Conservation (phyloP, 1,140 invertebrate species). For the Drosophila biarmipes region DNA sequence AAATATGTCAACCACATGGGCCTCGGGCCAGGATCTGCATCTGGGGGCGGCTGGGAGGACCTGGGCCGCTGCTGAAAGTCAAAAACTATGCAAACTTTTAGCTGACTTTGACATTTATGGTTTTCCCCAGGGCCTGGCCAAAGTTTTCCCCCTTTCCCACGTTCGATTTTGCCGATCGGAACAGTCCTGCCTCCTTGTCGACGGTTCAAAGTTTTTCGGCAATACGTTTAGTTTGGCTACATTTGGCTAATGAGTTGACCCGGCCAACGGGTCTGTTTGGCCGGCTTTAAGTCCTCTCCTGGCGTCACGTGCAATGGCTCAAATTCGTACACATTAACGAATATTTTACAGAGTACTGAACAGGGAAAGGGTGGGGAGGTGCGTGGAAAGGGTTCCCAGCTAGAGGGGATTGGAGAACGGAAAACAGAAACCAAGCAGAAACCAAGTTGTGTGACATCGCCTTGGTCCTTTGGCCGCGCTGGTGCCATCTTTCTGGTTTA, state of each 20-base stretch:
- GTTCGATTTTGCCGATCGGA: slow-evolving; percentile 67
- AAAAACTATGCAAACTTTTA: slow-evolving; percentile 83
- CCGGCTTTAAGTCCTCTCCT: slow-evolving; percentile 22
- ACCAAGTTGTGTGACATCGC: slow-evolving; percentile 71
- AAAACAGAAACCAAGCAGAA: slow-evolving; percentile 57
- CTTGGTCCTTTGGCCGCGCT: slow-evolving; percentile 66
- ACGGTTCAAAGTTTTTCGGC: slow-evolving; percentile 59
- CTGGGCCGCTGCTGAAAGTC: slow-evolving; percentile 65
- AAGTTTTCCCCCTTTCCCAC: slow-evolving; percentile 52
- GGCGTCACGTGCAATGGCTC: slow-evolving; percentile 59
- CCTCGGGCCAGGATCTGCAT: slow-evolving; percentile 29
- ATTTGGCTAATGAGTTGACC: slow-evolving; percentile 80
- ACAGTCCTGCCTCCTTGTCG: slow-evolving; percentile 21
- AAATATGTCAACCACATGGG: slow-evolving; percentile 83
- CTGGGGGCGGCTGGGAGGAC: slow-evolving; percentile 2
- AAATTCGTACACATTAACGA: slow-evolving; percentile 56
- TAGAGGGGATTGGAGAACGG: slow-evolving; percentile 48
- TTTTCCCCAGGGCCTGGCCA: slow-evolving; percentile 60
- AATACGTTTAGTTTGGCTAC: slow-evolving; percentile 73
- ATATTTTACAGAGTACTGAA: slow-evolving; percentile 22
- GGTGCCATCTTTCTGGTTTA: slow-evolving; percentile 82
- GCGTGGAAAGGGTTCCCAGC: slow-evolving; percentile 23
- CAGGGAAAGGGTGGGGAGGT: not conserved
- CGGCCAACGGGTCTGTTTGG: slow-evolving; percentile 11
- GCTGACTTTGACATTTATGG: slow-evolving; percentile 83